Conservation (phyloP, 2,888 invertebrate genomes). For the Macrophya alboannulata region DNA sequence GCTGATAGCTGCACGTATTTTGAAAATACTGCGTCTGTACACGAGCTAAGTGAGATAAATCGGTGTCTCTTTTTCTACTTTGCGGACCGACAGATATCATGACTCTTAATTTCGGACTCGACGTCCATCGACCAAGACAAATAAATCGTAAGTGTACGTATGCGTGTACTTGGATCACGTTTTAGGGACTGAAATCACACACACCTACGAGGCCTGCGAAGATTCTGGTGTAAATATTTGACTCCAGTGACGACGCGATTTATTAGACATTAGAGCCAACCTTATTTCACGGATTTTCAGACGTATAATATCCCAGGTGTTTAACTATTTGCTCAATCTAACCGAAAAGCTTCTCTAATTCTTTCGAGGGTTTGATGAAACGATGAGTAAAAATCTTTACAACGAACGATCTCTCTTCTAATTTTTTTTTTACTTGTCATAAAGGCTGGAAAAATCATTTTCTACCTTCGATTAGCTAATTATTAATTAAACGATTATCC, state of each 20-base stretch:
- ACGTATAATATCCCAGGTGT: not conserved
- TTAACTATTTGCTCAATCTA: not conserved
- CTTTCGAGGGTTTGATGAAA: not conserved
- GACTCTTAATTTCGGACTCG: not conserved
- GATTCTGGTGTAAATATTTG: constrained; percentile 7
- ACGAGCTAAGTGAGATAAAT: not conserved
- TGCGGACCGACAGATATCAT: not conserved
- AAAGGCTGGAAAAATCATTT: not conserved
- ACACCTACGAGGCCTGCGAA: not conserved
- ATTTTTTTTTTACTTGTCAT: not conserved
- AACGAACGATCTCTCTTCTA: not conserved
- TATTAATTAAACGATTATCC: not conserved
- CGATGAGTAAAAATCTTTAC: not conserved
- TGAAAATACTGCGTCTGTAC: not conserved
- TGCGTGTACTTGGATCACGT: not conserved
- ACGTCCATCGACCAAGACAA: not conserved
- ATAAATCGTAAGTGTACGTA: not conserved
- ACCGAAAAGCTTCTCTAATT: not conserved
- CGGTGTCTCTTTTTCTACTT: not conserved
- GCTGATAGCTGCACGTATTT: not conserved
- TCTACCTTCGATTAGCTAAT: not conserved
- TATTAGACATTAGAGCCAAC: not conserved
- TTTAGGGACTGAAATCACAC: not conserved
- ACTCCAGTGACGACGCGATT: not conserved
- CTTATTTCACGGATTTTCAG: not conserved